Conservation (phyloP, 2,888 invertebrate genomes). For the Antitype chi region DNA sequence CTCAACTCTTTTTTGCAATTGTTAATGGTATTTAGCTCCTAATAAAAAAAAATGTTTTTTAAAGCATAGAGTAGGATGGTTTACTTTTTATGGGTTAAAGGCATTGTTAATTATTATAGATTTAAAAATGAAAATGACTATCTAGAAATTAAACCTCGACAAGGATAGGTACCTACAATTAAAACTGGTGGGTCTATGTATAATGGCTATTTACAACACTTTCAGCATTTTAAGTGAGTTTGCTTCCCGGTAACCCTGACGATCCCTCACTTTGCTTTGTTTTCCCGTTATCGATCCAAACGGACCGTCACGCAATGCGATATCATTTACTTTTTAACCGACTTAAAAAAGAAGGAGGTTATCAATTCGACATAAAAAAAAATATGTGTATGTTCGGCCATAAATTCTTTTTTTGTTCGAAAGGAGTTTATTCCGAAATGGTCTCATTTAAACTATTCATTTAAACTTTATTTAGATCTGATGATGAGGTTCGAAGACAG, state of each 20-base stretch:
- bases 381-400: too few species aligned
- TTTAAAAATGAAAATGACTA: not conserved
- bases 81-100: not conserved
- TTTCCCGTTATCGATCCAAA: conserved; percentile 73
- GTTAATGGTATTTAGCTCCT: not conserved
- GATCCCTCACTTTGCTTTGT: conserved; percentile 68
- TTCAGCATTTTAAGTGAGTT: conserved; percentile 52
- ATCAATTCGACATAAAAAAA: too few species aligned
- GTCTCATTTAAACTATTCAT: too few species aligned
- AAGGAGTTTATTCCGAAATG: too few species aligned
- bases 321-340: conserved; percentile 23
- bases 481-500: too few species aligned
- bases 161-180: not conserved
- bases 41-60: not conserved
- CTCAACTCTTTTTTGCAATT: too few species aligned
- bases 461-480: too few species aligned
- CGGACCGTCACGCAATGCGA: conserved; percentile 57
- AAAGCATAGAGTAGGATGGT: not conserved
- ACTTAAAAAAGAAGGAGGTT: too few species aligned
- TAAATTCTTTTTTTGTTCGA: too few species aligned
- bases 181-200: not conserved
- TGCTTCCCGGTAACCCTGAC: conserved; percentile 77
- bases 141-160: not conserved
- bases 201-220: conserved; percentile 8
- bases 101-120: not conserved